phyloP scores from a whole-genome alignment of 2,888 invertebrate species.

The Volucella inflata region DNA sequence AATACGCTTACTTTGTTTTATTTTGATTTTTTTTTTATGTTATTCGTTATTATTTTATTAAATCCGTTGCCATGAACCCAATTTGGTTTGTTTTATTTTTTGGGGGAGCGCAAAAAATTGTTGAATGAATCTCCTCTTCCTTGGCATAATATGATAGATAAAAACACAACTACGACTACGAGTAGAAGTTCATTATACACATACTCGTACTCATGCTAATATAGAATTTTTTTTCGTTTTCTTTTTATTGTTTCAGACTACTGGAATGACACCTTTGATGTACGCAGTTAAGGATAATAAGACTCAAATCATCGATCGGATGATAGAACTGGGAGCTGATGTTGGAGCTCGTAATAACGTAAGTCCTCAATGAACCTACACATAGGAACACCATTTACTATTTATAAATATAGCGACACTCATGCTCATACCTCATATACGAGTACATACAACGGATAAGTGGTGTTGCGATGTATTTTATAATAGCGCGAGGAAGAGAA shows the following conservation, averaged over 20 bases:
- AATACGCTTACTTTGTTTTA: neutral
- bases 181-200: too few relatives aligned
- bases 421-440: neutral
- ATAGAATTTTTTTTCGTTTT: neutral
- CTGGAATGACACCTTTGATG: slow-evolving; percentile 98
- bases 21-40: slow-evolving; percentile 21
- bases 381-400: slow-evolving; percentile 50
- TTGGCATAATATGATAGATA: neutral
- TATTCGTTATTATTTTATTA: slow-evolving; percentile 68
- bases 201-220: slow-evolving; percentile 14
- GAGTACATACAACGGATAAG: neutral
- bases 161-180: too few relatives aligned
- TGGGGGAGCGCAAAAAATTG: slow-evolving; percentile 54
- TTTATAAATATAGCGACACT: slow-evolving; percentile 63
- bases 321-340: slow-evolving; percentile 96
- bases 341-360: slow-evolving; percentile 96
- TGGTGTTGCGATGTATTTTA: slow-evolving; percentile 14
- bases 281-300: slow-evolving; percentile 97
- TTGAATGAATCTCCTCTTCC: slow-evolving; percentile 67
- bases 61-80: slow-evolving; percentile 69
- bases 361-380: slow-evolving; percentile 84
- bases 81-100: slow-evolving; percentile 48
- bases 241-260: slow-evolving; percentile 87
- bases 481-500: neutral
- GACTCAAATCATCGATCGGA: slow-evolving; percentile 93